A percentile compares a stretch with the other conserved stretches of the same genome.
Evolutionary conservation across 2,888 invertebrate genomes (phyloP).

Genomic region (Lycophotia porphyrea): DNA sequence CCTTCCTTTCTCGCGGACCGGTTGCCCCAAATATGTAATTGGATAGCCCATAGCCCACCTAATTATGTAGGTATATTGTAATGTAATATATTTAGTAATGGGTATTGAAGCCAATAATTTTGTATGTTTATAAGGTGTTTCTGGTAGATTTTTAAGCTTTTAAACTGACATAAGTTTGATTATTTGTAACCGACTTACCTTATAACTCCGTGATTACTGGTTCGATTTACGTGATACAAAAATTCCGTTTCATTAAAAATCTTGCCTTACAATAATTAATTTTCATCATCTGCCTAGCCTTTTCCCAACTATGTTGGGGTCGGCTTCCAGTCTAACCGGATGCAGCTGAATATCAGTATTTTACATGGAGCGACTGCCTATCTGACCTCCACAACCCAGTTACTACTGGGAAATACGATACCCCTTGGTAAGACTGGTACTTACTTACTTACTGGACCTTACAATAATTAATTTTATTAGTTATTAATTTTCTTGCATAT

Average conservation of each 20-base stretch:
- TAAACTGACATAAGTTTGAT: background rate
- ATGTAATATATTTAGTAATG: constrained; percentile 40
- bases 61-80: constrained; percentile 48
- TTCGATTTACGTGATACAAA: background rate
- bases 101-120: constrained; percentile 49
- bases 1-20: constrained; percentile 25
- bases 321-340: no score
- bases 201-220: no score
- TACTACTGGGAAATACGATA: no score
- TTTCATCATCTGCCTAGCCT: no score
- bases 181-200: background rate
- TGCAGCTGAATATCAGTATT: no score
- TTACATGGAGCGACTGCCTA: no score
- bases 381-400: no score
- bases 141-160: background rate
- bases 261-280: no score
- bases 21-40: constrained; percentile 56
- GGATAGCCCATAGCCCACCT: constrained; percentile 47
- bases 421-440: no score
- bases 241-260: background rate
- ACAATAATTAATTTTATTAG: background rate
- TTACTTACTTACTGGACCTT: no score
- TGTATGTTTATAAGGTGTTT: constrained; percentile 37
- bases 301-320: no score
- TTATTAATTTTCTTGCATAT: background rate